These are phyloP conservation scores for Pollimyrus isidori DNA, from an alignment of 2,113 vertebrate genomes.

Conservation along the genomic window DNA sequence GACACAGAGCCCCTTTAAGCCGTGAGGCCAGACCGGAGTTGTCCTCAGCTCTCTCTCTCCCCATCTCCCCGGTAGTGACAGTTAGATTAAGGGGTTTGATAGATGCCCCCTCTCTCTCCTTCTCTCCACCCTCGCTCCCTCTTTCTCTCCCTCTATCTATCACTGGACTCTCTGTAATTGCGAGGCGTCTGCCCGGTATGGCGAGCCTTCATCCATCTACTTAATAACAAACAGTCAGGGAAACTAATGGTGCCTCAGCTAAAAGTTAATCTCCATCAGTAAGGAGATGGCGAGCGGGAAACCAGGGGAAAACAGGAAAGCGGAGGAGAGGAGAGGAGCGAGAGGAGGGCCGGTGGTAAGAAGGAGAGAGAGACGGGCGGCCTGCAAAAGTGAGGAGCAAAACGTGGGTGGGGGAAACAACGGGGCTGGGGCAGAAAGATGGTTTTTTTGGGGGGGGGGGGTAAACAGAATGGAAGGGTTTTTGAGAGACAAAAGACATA, in stretches of 20 bases:
- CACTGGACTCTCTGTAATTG: constrained; percentile 70
- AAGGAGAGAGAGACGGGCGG: neutral
- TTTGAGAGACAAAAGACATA: neutral
- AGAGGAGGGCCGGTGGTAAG: neutral
- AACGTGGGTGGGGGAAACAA: neutral
- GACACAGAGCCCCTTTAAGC: neutral
- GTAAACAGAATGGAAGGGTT: neutral
- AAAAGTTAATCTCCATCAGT: constrained; percentile 71
- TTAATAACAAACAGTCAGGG: constrained; percentile 76
- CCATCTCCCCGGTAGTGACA: constrained; percentile 56
- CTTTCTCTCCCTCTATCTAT: constrained; percentile 59
- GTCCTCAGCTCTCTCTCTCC: constrained; percentile 19
- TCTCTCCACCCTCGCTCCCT: constrained; percentile 33
- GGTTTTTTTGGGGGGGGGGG: neutral
- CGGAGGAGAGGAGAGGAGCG: neutral
- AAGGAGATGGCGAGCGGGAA: constrained; percentile 34
- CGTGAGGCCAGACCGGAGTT: neutral
- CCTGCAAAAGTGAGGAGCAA: neutral
- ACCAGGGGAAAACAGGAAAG: neutral
- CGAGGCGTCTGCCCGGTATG: constrained; percentile 62
- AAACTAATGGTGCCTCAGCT: constrained; percentile 63
- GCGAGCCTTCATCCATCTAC: constrained; percentile 70
- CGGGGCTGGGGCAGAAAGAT: neutral
- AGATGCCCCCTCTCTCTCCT: constrained; percentile 56
- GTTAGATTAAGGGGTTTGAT: constrained; percentile 69